These are phyloP conservation scores for Teleiodes luculella DNA, from an alignment of 2,888 invertebrate genomes.

Conservation along the genomic window DNA sequence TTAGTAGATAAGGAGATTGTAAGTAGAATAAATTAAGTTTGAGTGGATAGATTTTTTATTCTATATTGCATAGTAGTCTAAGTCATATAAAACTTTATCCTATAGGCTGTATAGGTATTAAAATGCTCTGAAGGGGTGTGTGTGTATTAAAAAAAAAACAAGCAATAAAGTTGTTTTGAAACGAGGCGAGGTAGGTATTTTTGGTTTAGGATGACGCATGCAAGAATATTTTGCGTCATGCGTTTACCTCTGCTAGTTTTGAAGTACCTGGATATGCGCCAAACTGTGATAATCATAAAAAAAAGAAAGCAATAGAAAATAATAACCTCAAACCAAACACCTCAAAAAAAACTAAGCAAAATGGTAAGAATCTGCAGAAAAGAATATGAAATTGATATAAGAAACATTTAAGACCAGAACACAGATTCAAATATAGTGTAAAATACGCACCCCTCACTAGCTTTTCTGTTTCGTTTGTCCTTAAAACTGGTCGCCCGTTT, in stretches of 20 bases:
- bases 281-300: constrained; percentile 38
- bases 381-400: not conserved
- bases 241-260: constrained; percentile 44
- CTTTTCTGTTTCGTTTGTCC: constrained; percentile 58
- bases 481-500: constrained; percentile 61
- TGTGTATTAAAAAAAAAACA: not conserved
- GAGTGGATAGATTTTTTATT: no score
- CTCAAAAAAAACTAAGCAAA: not conserved
- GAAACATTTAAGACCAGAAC: not conserved
- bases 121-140: no score
- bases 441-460: constrained; percentile 56
- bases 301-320: constrained; percentile 17
- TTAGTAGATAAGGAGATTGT: no score
- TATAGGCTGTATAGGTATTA: no score
- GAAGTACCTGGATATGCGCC: constrained; percentile 46
- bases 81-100: no score
- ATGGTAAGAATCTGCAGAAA: not conserved
- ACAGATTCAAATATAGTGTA: not conserved
- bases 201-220: constrained; percentile 32
- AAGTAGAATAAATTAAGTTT: no score
- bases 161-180: not conserved
- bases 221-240: constrained; percentile 32
- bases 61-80: no score
- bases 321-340: constrained; percentile 10
- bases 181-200: constrained; percentile 25